Evolutionary conservation across 2,113 vertebrate species (phyloP).

Genomic region (Bothrops jararaca): DNA sequence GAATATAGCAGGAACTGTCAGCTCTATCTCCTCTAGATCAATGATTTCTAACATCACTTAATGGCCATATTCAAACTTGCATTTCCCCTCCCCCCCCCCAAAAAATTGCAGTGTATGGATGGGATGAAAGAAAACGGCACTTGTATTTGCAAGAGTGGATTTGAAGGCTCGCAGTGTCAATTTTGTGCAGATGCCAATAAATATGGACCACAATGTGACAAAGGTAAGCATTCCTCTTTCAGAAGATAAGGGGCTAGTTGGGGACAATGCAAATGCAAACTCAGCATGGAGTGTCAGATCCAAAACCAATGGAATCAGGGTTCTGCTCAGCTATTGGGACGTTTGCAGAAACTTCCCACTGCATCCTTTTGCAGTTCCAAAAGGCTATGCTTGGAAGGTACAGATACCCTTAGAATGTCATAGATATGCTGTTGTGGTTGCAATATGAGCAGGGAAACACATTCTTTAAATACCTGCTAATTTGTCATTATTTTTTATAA

Average conservation of each 20-base stretch:
- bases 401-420: too few species aligned
- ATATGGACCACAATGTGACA: conserved; percentile 81
- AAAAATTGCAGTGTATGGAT: conserved; percentile 74
- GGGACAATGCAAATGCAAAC: not conserved
- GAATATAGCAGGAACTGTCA: not conserved
- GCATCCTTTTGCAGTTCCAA: not conserved
- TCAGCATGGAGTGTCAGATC: not conserved
- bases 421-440: not conserved
- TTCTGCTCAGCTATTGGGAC: not conserved
- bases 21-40: not conserved
- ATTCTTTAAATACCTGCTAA: not conserved
- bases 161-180: conserved; percentile 82
- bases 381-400: not conserved
- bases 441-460: not conserved
- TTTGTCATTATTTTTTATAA: not conserved
- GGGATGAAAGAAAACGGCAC: conserved; percentile 81
- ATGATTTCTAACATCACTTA: not conserved
- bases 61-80: not conserved
- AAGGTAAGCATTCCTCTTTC: conserved; percentile 67
- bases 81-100: not conserved
- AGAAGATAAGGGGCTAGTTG: not conserved
- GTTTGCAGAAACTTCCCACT: not conserved
- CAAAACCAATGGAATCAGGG: not conserved
- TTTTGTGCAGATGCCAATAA: conserved; percentile 77
- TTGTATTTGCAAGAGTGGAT: conserved; percentile 77